Evolutionary conservation across 2,797 vertebrate genomes (phyloP).

Genomic region (Coregonus suidteri): DNA sequence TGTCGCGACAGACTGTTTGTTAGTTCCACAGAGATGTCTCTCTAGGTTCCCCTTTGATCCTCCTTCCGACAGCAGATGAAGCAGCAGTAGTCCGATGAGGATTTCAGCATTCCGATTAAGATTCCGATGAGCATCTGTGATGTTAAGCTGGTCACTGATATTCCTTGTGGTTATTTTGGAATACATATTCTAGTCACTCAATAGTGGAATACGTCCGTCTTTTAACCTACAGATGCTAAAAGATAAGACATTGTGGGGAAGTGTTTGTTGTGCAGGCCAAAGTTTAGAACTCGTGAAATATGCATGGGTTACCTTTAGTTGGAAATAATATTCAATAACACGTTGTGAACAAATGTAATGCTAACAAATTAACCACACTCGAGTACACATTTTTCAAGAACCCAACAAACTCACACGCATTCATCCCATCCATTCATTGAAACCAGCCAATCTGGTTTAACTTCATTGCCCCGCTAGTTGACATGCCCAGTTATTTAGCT

Average conservation of each 20-base stretch:
- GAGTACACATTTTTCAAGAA: constrained; percentile 1
- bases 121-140: not conserved
- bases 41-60: constrained; percentile 9
- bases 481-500: not conserved
- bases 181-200: not conserved
- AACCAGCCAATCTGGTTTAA: not conserved
- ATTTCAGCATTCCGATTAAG: constrained; percentile 3
- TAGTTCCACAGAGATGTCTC: constrained; percentile 25
- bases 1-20: constrained; percentile 1
- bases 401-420: not conserved
- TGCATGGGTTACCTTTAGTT: not conserved
- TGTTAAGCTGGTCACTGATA: constrained; percentile 14
- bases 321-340: not conserved
- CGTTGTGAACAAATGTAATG: not conserved
- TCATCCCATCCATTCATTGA: not conserved
- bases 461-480: not conserved
- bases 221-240: constrained; percentile 55
- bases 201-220: not conserved
- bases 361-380: constrained; percentile 11
- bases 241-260: constrained; percentile 16
- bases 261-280: not conserved
- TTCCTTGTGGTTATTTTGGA: constrained; percentile 22
- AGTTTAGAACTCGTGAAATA: not conserved
- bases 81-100: not conserved
- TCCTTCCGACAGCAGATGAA: constrained; percentile 27